phyloP scores from a whole-genome alignment of 2,113 vertebrate species.

The Passer montanus region DNA sequence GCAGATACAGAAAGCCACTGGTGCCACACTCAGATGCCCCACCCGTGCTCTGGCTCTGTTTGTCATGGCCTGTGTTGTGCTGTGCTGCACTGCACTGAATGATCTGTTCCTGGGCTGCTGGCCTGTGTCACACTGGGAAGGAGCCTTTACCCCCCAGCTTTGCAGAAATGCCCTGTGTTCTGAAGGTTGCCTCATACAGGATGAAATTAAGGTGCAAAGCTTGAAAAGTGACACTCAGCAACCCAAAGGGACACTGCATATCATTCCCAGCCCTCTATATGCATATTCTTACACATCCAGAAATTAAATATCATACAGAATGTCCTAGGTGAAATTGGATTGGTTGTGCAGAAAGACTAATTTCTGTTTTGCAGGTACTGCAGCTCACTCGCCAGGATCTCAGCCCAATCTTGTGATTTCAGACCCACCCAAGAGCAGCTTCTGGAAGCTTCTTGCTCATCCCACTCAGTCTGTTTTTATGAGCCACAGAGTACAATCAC shows the following conservation, averaged over 20 bases:
- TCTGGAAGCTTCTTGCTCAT: background rate
- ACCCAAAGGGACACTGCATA: background rate
- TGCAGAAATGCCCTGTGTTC: background rate
- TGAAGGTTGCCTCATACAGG: background rate
- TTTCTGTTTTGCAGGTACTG: background rate
- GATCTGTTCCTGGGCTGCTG: background rate
- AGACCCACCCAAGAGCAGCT: background rate
- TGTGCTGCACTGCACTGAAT: rapidly evolving
- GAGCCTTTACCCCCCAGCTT: background rate
- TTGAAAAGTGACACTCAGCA: background rate
- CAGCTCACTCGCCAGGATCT: background rate
- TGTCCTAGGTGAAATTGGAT: background rate
- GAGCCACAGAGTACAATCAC: background rate
- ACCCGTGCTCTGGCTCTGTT: background rate
- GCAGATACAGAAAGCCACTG: background rate
- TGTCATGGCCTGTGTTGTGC: background rate
- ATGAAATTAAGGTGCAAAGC: background rate
- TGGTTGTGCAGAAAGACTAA: background rate
- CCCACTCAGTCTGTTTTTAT: background rate
- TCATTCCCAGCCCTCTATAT: background rate
- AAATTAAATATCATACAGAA: background rate
- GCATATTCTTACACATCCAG: background rate
- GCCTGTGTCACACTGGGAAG: rapidly evolving
- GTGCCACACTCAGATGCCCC: background rate
- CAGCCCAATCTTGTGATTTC: background rate